Conservation (phyloP, 2,113 vertebrate species). For the Neofelis nebulosa region DNA sequence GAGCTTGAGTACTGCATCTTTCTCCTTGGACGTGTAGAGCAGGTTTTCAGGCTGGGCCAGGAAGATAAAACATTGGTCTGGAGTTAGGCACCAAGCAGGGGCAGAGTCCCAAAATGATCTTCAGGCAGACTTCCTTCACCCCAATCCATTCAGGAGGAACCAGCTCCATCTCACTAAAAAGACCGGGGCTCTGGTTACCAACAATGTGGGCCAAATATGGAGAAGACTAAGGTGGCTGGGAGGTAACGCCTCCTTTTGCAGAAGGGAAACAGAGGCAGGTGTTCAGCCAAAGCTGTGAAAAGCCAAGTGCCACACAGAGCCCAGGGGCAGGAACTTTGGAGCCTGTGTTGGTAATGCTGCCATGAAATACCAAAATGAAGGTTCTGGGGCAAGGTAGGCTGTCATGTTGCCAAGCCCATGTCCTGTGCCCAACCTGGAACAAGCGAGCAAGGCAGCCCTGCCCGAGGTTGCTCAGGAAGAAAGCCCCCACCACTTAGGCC, state of each 20-base stretch:
- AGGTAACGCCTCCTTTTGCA: not conserved
- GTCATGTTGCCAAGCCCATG: not conserved
- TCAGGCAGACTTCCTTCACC: not conserved
- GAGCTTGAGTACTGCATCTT: constrained; percentile 92
- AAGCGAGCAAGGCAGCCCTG: not conserved
- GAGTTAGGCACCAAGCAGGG: not conserved
- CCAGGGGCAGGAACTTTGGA: not conserved
- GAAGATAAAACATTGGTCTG: constrained; percentile 56
- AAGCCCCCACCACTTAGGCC: not conserved
- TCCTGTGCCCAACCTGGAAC: not conserved
- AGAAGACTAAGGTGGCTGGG: not conserved
- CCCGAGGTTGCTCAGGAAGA: not conserved
- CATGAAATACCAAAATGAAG: not conserved
- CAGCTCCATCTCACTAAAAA: not conserved
- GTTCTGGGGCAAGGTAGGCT: not conserved
- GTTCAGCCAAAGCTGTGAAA: not conserved
- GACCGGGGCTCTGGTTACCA: not conserved
- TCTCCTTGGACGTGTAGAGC: constrained; percentile 92
- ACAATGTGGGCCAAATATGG: not conserved
- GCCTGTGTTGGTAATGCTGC: not conserved
- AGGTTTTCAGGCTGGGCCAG: constrained; percentile 95
- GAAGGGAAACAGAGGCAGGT: constrained; percentile 11
- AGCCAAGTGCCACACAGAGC: not conserved
- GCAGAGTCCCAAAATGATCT: not conserved
- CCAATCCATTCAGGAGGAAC: not conserved